Base-by-base conservation (phyloP, 2,888 invertebrate genomes). In the Cataglyphis altisquamis region DNA sequence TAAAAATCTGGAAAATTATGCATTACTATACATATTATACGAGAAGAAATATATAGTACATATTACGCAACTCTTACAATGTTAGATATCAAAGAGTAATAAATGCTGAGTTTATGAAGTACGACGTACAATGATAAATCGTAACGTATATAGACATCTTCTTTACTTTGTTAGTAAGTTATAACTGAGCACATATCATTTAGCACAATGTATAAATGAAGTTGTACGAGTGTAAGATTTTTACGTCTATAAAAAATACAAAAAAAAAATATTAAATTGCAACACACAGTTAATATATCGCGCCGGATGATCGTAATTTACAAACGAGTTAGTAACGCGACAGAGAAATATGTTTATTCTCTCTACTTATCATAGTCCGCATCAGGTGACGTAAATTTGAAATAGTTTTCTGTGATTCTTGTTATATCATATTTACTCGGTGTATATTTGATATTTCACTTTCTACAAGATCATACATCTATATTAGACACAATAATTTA, bases 371-470 rank as follows among this genome's bases (percentile, higher is more conserved):
- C 70, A 6, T 12, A 62, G 45, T 0, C 4, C 18, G 3, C 18
- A 78, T 68, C 70, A 12, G 32, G 0, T 45, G 60, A 62, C 36
- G 78, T 68, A 78, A 21, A 78, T 78, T 68, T 21, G 41, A 68
- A 57, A 6, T 29, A 68, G 12, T 48, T 63, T 63, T 32, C 63
- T 75, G 63, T 75, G 48, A 63, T 52, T 75, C 74, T 36, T 3
- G 10, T 63, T 64, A 63, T 32, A 45, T 48, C 32, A 3, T n/a
- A 25, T 32, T 15, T n/a, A 12, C 8, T 36, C n/a, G 15, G 1
- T n/a, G 10, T 21, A 63, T 12, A 15, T 36, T 48, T 75, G 32
- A 75, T 18, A 63, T 75, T 75, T 75, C 48, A 75, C 10, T 32
- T 63, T 63, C 1, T 5, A 63, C 15, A 41, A 4, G 9, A 36